phyloP scores from a whole-genome alignment of 2,888 invertebrate species.

The Epicampocera succincta region DNA sequence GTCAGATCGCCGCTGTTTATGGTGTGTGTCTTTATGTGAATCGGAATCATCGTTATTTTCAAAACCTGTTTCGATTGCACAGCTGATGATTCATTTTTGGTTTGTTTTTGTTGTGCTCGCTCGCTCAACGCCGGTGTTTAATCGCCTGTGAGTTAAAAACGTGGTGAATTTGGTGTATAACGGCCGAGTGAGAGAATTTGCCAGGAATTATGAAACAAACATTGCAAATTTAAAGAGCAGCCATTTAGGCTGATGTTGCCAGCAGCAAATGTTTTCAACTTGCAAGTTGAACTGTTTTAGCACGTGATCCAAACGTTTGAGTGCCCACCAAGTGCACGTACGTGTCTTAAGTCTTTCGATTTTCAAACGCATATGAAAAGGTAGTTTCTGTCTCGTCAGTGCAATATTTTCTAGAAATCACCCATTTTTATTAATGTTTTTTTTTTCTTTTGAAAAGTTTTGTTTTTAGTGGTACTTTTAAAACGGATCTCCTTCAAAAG shows the following conservation, averaged over 20 bases:
- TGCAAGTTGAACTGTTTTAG: background rate
- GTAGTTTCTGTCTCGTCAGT: too few relatives aligned
- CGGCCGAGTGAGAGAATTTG: background rate
- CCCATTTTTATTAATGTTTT: too few relatives aligned
- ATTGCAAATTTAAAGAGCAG: conserved; percentile 20
- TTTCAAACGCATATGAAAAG: background rate
- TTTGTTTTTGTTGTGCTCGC: conserved; percentile 1
- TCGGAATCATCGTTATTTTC: conserved; percentile 12
- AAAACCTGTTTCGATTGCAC: conserved; percentile 66
- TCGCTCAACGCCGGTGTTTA: conserved; percentile 4
- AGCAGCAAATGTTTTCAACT: conserved; percentile 39
- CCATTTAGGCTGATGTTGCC: conserved; percentile 48
- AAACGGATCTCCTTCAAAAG: too few relatives aligned
- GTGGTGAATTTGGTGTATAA: conserved; percentile 50
- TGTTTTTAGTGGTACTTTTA: too few relatives aligned
- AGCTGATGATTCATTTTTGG: conserved; percentile 63
- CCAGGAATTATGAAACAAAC: background rate
- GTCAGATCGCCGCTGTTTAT: conserved; percentile 1
- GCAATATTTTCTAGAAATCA: too few relatives aligned
- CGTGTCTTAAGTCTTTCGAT: conserved; percentile 57
- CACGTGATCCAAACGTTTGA: background rate
- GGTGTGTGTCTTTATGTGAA: conserved; percentile 4
- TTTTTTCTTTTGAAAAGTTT: too few relatives aligned
- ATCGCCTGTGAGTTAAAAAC: conserved; percentile 5
- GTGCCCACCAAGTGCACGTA: too few relatives aligned